Conservation (phyloP, 1,140 invertebrate genomes). For the Cephus cinctus region DNA sequence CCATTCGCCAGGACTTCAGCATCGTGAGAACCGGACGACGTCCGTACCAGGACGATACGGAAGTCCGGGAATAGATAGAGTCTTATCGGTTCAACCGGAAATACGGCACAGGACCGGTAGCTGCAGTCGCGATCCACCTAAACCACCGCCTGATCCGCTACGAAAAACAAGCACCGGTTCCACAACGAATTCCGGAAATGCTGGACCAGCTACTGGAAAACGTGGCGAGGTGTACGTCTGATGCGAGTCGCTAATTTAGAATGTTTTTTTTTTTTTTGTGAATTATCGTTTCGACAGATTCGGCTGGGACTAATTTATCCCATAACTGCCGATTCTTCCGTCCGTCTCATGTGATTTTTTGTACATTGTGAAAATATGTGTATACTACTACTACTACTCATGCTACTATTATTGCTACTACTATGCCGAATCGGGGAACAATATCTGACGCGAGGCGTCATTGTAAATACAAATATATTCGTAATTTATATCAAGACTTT, state of each 20-base stretch:
- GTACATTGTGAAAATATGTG: too few relatives aligned
- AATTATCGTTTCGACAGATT: background rate
- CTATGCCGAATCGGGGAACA: too few relatives aligned
- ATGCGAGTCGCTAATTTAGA: constrained; percentile 12
- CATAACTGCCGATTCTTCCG: background rate
- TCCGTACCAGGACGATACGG: constrained; percentile 28
- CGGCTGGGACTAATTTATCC: background rate
- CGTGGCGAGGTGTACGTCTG: constrained; percentile 58
- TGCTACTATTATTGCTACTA: too few relatives aligned
- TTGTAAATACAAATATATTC: too few relatives aligned
- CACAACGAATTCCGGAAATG: constrained; percentile 25
- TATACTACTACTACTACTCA: too few relatives aligned
- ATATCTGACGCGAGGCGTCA: too few relatives aligned
- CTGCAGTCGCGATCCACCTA: constrained; percentile 22
- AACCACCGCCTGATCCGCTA: constrained; percentile 1
- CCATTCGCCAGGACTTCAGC: constrained; percentile 40
- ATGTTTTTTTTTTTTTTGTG: background rate
- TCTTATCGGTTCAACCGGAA: constrained; percentile 16
- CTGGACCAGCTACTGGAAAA: too few relatives aligned
- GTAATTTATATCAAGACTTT: too few relatives aligned
- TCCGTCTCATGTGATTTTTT: too few relatives aligned
- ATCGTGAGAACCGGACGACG: constrained; percentile 30
- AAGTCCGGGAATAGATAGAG: constrained; percentile 25
- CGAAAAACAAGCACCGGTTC: constrained; percentile 36
- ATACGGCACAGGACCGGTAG: constrained; percentile 25